Conservation (phyloP, 2,888 invertebrate genomes). For the Chloroclysta siterata region DNA sequence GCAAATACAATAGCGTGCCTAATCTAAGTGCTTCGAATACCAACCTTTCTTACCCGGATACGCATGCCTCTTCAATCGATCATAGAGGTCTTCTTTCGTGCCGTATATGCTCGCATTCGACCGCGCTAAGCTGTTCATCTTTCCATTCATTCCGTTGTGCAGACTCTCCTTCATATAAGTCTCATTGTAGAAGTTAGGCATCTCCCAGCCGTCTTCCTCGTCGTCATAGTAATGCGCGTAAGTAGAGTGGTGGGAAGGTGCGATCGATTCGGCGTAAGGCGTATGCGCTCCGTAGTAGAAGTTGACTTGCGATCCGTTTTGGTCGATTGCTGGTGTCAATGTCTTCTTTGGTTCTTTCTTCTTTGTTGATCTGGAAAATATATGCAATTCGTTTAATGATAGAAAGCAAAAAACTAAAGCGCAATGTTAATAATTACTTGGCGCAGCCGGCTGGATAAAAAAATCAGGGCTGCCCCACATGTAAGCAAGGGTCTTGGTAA, state of each 20-base stretch:
- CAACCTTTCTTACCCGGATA: conserved; percentile 97
- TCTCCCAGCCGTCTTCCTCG: conserved; percentile 98
- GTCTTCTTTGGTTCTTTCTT: conserved; percentile 97
- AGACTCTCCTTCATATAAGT: conserved; percentile 98
- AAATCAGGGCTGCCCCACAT: not conserved
- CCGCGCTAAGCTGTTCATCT: conserved; percentile 96
- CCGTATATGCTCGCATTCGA: conserved; percentile 97
- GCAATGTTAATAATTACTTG: not conserved
- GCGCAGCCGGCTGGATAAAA: conserved; percentile 3
- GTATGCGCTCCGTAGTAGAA: conserved; percentile 98
- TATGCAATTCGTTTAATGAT: not conserved
- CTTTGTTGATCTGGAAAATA: conserved; percentile 88
- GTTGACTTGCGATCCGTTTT: conserved; percentile 97
- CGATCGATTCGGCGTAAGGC: conserved; percentile 97
- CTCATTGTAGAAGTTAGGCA: conserved; percentile 98
- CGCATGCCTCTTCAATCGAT: conserved; percentile 97
- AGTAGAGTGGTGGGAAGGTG: conserved; percentile 97
- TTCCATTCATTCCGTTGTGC: conserved; percentile 93
- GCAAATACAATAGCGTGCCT: conserved; percentile 62
- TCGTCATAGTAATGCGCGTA: conserved; percentile 98
- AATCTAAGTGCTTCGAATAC: conserved; percentile 76
- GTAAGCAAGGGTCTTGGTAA: not conserved
- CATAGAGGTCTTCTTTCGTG: conserved; percentile 97
- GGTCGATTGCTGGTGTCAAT: conserved; percentile 94
- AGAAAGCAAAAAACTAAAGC: not conserved